Base-by-base conservation (phyloP, 2,113 vertebrate genomes). In the Agapornis roseicollis region DNA sequence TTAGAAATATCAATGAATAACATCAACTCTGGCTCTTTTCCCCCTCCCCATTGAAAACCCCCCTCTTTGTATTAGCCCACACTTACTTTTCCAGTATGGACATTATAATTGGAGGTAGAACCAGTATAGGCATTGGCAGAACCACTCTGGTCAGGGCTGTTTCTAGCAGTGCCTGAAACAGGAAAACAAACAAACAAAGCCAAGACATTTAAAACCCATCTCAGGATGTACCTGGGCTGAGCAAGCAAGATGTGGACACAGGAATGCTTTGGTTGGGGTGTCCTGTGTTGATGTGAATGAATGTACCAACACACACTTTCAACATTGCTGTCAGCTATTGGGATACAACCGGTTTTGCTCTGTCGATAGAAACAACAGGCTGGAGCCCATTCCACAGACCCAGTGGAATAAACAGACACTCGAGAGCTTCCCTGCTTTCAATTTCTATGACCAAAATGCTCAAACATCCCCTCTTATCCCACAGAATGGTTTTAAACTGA, bases 121-220 rank as follows among this genome's bases (percentile, higher is more conserved):
- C 97, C 97, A 99, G 98, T 84, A 99, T 99, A 23, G 99, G 99
- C 99, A 99, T 98, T 8, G 99, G 99, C n/a, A 99, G 97, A 80
- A 99, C 98, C 86, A 99, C 98, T 82, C 99, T 96, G 5, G 99
- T 99, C 96, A 99, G 97, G 31, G 99, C 98, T 0, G 99, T 99
- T 97, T 99, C 99, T 61, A 99, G 61, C 93, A 99, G 98, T 58
- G 99, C 99, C 99, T 99, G 98, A 3, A 46, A 84, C n/a, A 52
- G 28, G 31, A 82, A 70, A 39, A 64, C 50, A 86, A 89, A 72
- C 53, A 86, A 47, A 80, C 7, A 35, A 19, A 39, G 11, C 3
- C 35, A 27, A 69, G 33, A 49, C 25, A 20, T 23, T 41, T 44
- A 29, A 37, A 66, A 33, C 12, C 17, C 11, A 46, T 13, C 22